Evolutionary conservation across 1,140 invertebrate species (phyloP).

Genomic region (Apolygus lucorum): DNA sequence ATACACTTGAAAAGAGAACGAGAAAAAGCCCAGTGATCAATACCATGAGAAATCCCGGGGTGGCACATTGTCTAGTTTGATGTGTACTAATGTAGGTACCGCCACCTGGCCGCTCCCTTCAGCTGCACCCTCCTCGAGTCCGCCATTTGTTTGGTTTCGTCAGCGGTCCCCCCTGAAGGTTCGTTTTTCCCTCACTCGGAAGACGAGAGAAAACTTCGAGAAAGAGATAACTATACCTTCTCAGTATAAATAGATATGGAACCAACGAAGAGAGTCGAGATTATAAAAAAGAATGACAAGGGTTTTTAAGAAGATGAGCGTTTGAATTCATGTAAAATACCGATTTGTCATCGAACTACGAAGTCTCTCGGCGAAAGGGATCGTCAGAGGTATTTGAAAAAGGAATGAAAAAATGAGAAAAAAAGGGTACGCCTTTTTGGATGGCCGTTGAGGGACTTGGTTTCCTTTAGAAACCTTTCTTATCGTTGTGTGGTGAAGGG

Average conservation of each 20-base stretch:
- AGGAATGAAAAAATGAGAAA: neutral
- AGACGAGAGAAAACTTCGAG: neutral
- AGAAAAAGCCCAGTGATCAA: too few relatives aligned
- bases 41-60: neutral
- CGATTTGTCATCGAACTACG: neutral
- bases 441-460: neutral
- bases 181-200: neutral
- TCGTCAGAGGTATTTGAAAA: neutral
- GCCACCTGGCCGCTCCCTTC: neutral
- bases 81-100: neutral
- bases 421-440: neutral
- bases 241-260: too few relatives aligned
- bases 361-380: neutral
- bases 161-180: neutral
- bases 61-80: conserved; percentile 1
- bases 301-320: neutral
- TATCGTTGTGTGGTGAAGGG: neutral
- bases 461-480: neutral
- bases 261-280: too few relatives aligned
- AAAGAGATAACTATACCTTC: too few relatives aligned
- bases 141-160: neutral
- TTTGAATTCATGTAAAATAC: neutral
- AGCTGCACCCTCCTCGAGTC: neutral
- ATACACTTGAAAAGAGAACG: too few relatives aligned
- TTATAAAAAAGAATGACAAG: neutral